These are phyloP conservation scores for Trichogramma evanescens DNA, from an alignment of 2,888 invertebrate genomes.

Conservation along the genomic window DNA sequence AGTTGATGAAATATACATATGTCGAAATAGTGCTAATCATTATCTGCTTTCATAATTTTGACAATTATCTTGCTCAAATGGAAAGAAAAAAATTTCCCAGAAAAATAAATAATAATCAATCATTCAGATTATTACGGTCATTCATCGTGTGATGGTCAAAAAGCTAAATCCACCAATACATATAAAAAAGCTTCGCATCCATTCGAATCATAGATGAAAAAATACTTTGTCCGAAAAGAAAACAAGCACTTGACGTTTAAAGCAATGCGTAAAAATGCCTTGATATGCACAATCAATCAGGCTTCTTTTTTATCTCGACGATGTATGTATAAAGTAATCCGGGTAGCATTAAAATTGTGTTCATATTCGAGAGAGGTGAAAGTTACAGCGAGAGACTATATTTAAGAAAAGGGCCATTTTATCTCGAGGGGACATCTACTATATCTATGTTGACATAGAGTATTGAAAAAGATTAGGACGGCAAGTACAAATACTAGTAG, in stretches of 20 bases:
- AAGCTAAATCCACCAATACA: no score
- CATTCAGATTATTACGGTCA: no score
- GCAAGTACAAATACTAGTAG: constrained; percentile 24
- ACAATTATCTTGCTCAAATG: no score
- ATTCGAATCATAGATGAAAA: not conserved
- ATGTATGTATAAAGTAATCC: constrained; percentile 8
- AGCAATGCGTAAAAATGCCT: not conserved
- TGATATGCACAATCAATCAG: constrained; percentile 16
- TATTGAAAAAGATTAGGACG: constrained; percentile 20
- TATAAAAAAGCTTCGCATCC: no score
- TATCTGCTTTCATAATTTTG: no score
- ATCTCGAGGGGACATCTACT: not conserved
- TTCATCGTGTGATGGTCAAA: no score
- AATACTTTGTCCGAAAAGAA: not conserved
- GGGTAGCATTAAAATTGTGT: constrained; percentile 1
- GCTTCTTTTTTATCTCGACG: constrained; percentile 7
- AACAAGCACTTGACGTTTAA: not conserved
- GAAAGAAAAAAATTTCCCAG: no score
- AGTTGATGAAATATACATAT: no score
- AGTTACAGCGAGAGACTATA: constrained; percentile 2
- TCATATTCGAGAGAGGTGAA: not conserved
- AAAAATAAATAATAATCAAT: no score
- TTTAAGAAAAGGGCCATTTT: constrained; percentile 15
- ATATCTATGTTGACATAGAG: constrained; percentile 10
- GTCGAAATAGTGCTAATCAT: no score